Evolutionary conservation across 2,888 invertebrate genomes (phyloP).

Genomic region (Rhagophthalmus giganteus): DNA sequence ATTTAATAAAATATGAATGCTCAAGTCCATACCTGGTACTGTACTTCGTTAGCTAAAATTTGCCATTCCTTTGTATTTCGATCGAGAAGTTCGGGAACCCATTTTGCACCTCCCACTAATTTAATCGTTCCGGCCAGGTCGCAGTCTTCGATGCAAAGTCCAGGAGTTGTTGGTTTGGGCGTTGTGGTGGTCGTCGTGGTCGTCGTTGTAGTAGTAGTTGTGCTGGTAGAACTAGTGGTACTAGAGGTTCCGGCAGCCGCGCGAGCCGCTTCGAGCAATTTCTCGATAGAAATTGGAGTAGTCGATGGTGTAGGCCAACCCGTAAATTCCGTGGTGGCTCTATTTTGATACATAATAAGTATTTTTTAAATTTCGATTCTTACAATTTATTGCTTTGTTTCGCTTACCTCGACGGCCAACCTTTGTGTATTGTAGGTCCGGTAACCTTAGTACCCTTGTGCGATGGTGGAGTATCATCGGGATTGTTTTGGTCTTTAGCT

Average conservation of each 20-base stretch:
- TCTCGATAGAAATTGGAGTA: conserved; percentile 83
- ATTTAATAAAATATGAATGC: conserved; percentile 7
- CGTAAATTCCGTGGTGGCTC: conserved; percentile 85
- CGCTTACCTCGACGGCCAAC: conserved; percentile 76
- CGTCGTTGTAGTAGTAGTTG: conserved; percentile 68
- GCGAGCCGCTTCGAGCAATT: conserved; percentile 69
- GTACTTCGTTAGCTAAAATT: conserved; percentile 76
- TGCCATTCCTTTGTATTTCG: conserved; percentile 88
- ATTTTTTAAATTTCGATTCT: background rate
- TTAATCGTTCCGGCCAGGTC: conserved; percentile 86
- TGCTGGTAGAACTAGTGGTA: conserved; percentile 55
- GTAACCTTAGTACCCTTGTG: no score
- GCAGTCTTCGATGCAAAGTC: conserved; percentile 75
- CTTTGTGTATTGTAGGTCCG: conserved; percentile 81
- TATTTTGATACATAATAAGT: conserved; percentile 42
- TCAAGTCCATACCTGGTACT: conserved; percentile 66
- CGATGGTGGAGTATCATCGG: conserved; percentile 59
- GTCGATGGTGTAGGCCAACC: conserved; percentile 90
- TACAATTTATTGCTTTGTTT: no score
- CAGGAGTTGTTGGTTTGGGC: conserved; percentile 73
- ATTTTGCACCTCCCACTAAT: conserved; percentile 77
- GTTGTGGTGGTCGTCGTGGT: conserved; percentile 75
- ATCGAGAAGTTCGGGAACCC: conserved; percentile 85
- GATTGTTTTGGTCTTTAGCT: conserved; percentile 43
- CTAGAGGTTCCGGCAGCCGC: conserved; percentile 63